Evolutionary conservation across 2,113 vertebrate species (phyloP), one percentile per base, ranked within the genome.

Genomic region (Grus americana): DNA sequence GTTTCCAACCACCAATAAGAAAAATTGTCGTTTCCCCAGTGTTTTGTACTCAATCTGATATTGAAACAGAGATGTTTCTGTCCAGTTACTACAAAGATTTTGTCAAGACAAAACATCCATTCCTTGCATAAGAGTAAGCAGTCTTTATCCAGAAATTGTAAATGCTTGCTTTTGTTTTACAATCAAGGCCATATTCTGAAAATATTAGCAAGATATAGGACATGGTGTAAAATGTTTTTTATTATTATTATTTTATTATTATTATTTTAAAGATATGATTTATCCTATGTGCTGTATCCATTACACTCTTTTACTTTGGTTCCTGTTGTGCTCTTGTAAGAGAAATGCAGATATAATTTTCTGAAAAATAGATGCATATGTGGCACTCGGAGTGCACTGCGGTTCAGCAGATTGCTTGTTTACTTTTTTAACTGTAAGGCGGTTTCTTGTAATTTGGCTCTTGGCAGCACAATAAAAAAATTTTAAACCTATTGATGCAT

Each of bases 251-350:
- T 98, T 97, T 97, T 98, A 97, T 98, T 98, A 96, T 98, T 98
- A 98, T 98, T 98, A 98, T 98, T 98, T 98, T 98, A 98, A 98
- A 98, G 98, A 98, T 98, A 98, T 97, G 98, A 98, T 98, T 98
- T 98, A 98, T 98, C 96, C 97, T 98, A 98, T 98, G 98, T 98
- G 98, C 98, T 98, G 98, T 98, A 98, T 98, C 97, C 98, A 97
- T 98, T 98, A 98, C 98, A 98, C 98, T 98, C 97, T 98, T 98
- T 98, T 98, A 98, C 97, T 98, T 98, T 98, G 98, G 98, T 98
- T 98, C 98, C 98, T 98, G 98, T 98, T 98, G 98, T 99, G 98
- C 98, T 98, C 98, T 98, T 99, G 98, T 98, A 98, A 98, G 97
- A 98, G 97, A 98, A 98, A 98, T 97, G 98, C 98, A 98, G 96